Evolutionary conservation across 2,797 vertebrate species (phyloP).

Genomic region (Dermochelys coriacea): DNA sequence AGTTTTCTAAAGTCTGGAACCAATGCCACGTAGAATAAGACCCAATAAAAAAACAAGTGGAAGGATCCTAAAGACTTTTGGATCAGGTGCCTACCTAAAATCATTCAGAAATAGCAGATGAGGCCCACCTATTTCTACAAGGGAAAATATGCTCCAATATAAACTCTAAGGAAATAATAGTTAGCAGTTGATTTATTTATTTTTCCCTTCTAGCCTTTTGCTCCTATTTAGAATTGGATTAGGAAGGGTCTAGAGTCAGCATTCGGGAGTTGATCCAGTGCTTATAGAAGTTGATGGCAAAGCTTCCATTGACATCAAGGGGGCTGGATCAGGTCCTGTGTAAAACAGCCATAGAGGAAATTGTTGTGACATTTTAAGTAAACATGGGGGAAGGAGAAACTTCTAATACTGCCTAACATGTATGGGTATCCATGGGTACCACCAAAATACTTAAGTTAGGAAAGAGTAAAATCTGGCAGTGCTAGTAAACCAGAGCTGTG

Average conservation of each 20-base stretch:
- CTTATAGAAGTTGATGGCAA: not conserved
- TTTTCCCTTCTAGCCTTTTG: not conserved
- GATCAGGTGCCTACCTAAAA: not conserved
- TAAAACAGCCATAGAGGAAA: not conserved
- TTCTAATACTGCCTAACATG: not conserved
- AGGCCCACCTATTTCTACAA: not conserved
- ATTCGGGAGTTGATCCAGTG: not conserved
- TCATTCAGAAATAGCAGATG: not conserved
- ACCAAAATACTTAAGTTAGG: not conserved
- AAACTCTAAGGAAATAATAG: not conserved
- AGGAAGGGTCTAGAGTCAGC: not conserved
- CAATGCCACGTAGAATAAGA: not conserved
- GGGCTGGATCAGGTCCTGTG: not conserved
- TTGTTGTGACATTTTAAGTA: not conserved
- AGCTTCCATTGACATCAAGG: not conserved
- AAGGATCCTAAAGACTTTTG: rapidly evolving
- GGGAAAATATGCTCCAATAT: not conserved
- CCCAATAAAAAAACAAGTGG: not conserved
- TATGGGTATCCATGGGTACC: rapidly evolving
- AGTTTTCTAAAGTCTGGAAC: not conserved
- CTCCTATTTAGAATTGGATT: not conserved
- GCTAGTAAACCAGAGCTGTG: not conserved
- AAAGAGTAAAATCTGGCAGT: not conserved
- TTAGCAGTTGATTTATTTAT: not conserved
- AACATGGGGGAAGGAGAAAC: not conserved